These are phyloP conservation scores for Ricordea florida DNA, from an alignment of 92 coral and sea anemone species.

Conservation along the genomic window DNA sequence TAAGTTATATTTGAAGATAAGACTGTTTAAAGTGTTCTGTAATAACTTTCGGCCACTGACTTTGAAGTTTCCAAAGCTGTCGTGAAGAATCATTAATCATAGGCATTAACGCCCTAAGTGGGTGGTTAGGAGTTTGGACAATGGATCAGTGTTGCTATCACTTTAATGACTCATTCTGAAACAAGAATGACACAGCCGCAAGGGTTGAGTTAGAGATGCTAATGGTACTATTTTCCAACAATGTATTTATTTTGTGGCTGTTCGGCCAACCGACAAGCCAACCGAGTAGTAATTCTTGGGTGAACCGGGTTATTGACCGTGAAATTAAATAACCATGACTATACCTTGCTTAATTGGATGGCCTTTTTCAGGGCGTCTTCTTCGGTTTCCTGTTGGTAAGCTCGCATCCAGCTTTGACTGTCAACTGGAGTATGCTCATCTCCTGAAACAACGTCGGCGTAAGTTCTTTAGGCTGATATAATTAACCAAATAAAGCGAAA, in stretches of 20 bases:
- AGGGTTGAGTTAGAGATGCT: neutral
- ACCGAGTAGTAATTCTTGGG: neutral
- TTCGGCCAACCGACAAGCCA: neutral
- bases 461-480: constrained; percentile 4
- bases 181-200: neutral
- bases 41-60: neutral
- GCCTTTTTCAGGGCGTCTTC: neutral
- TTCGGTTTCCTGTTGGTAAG: constrained; percentile 8
- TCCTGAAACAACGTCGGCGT: neutral
- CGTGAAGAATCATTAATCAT: no score
- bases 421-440: neutral
- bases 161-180: constrained; percentile 6
- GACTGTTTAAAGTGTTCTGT: neutral
- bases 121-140: constrained; percentile 5
- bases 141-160: constrained; percentile 6
- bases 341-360: constrained; percentile 5
- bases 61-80: neutral
- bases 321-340: neutral
- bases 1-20: neutral
- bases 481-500: constrained; percentile 20
- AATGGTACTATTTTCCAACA: neutral
- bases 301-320: neutral
- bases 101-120: neutral
- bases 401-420: constrained; percentile 13
- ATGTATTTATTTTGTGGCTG: neutral